Evolutionary conservation across 2,113 vertebrate genomes (phyloP), one percentile per base, ranked within the genome.

Genomic region (Bucco capensis): DNA sequence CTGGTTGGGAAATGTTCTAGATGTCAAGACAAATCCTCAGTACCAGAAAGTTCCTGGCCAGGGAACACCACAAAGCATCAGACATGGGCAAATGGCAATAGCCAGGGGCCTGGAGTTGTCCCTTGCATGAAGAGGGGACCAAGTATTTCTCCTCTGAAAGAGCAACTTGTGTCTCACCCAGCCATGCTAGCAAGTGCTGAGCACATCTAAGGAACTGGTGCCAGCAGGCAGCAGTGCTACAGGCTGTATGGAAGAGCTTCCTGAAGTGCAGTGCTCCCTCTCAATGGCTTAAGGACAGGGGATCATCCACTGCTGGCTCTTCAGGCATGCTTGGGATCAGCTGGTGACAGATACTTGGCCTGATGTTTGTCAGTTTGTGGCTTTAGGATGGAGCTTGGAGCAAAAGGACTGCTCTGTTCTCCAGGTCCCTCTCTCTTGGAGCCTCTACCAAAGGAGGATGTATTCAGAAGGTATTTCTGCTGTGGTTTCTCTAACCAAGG

Each of bases 381-480:
- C 40, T 82, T 88, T 47, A 50, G 33, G 27, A 70, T 2, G 11
- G 69, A 66, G 28, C 22, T 9, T 81, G 66, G 35, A 81, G 19
- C 60, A 56, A 78, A 75, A 71, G 0, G 0, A 16, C 37, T 12
- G 38, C 49, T 53, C 57, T 0, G 0, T 31, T 89, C 44, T 8
- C 22, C 58, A 42, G 16, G 62, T 17, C n/a, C 14, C 22, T 64
- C 23, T 65, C 30, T 47, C 25, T n/a, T 46, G 62, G 51, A 54
- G 50, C 25, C n/a, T 79, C 18, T 87, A 47, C 27, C 1, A 14
- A 73, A 69, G 38, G 28, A 81, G 50, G 53, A 56, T 5, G 9
- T 19, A 60, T 42, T 61, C 86, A 40, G 53, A 77, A 44, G 40
- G 3, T 23, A 37, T 11, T 78, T 75, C 42, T 87, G 54, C 9